Evolutionary conservation across 2,113 vertebrate species (phyloP), one percentile per base, ranked within the genome.

Genomic region (Takifugu flavidus): DNA sequence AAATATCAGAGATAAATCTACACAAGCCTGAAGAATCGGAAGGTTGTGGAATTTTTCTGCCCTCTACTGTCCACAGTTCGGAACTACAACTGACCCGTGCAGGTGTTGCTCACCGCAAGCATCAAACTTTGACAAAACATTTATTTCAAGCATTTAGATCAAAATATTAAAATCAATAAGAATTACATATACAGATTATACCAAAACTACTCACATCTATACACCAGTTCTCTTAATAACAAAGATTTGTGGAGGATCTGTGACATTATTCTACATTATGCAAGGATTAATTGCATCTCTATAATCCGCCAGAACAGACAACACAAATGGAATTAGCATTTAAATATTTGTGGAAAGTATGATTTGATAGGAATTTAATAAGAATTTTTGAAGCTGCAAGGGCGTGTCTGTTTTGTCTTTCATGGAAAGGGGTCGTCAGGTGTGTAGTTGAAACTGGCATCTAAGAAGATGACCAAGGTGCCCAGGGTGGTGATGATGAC

Each of bases 401-500:
- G 52, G 56, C 34, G 43, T 53, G 61, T 62, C 55, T 59, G 13
- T 62, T 45, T 53, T 25, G 56, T 50, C 55, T 39, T 42, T 90
- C 86, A 95, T n/a, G 93, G 91, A 82, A 96, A 95, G 5, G 95
- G 92, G 31, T 93, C 39, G 1, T 89, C 68, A 0, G 95, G 95
- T 13, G 92, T 93, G 59, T 93, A 85, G 82, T 95, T 93, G 74
- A 93, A 94, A 15, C 91, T 93, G 73, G 95, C 95, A 0, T 95
- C 94, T 82, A 96, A 74, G 81, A 96, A 96, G 89, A 96, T 93
- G 70, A 89, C 87, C 47, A 95, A 79, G 42, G 94, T 96, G 25
- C 94, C 95, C 34, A 95, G 80, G n/a, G 89, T 91, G 46, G 94
- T 95, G 88, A 94, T 91, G 78, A 92, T 75, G 67, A 95, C 89